Conservation (phyloP, 2,888 invertebrate genomes). For the Cephus runcator region DNA sequence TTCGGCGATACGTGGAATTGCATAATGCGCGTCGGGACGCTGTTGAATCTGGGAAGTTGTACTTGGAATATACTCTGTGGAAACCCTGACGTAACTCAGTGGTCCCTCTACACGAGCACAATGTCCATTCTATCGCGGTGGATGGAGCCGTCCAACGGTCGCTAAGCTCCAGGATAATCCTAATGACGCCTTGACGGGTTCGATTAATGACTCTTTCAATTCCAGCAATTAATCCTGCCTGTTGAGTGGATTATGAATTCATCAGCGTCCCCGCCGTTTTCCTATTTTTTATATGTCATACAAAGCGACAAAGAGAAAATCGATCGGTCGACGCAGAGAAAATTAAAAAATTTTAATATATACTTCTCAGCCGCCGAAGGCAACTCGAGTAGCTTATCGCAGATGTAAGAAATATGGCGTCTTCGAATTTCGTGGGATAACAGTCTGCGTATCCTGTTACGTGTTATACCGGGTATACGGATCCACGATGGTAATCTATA, state of each 20-base stretch:
- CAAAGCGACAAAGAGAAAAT: neutral
- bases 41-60: neutral
- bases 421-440: neutral
- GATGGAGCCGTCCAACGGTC: neutral
- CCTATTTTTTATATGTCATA: neutral
- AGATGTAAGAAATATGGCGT: neutral
- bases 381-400: neutral
- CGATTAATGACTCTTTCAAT: constrained; percentile 33
- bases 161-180: constrained; percentile 33
- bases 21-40: neutral
- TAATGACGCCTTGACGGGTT: constrained; percentile 33
- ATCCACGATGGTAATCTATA: neutral
- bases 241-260: neutral
- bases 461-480: neutral
- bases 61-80: neutral
- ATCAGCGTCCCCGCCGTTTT: neutral
- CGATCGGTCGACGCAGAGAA: neutral
- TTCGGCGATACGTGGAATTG: neutral
- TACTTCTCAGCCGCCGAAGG: neutral
- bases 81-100: neutral
- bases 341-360: neutral
- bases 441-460: neutral
- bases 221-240: constrained; percentile 33
- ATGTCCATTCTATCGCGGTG: neutral
- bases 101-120: neutral